Conservation (phyloP, 2,888 invertebrate genomes). For the Temnothorax rugatulus region DNA sequence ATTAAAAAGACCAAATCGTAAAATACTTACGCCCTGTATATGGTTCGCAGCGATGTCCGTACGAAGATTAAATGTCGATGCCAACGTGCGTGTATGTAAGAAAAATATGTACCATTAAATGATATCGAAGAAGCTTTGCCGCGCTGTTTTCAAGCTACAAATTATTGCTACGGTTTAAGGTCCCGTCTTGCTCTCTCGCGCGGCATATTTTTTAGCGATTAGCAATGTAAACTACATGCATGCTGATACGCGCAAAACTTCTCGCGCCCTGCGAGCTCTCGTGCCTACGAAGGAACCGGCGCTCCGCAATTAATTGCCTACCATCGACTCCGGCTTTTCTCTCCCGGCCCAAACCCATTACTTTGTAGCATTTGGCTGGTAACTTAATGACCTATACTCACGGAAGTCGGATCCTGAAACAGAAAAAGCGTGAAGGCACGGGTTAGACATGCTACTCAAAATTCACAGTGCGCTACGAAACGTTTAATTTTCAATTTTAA, state of each 20-base stretch:
- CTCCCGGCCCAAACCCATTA: constrained; percentile 52
- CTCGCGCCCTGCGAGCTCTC: constrained; percentile 71
- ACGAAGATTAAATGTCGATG: background rate
- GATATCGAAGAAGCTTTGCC: background rate
- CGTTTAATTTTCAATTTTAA: constrained; percentile 79
- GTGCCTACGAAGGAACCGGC: constrained; percentile 62
- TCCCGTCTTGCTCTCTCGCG: background rate
- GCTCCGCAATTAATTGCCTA: constrained; percentile 54
- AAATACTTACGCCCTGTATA: constrained; percentile 78
- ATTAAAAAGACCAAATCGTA: background rate
- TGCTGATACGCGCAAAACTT: constrained; percentile 40
- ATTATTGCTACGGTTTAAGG: background rate
- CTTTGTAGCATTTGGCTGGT: constrained; percentile 67
- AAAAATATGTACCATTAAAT: constrained; percentile 29
- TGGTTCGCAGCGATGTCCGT: constrained; percentile 22
- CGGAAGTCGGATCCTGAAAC: constrained; percentile 86
- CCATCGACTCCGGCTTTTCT: constrained; percentile 20
- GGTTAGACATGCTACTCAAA: constrained; percentile 63
- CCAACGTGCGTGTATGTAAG: constrained; percentile 19
- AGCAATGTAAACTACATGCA: constrained; percentile 48
- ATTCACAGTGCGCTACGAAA: constrained; percentile 65
- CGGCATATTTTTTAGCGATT: constrained; percentile 33
- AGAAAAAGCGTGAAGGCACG: constrained; percentile 75
- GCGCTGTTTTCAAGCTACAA: background rate
- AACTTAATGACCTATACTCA: constrained; percentile 80